Percentiles rank a stretch among this genome's conserved stretches.
These are phyloP conservation scores for Bujurquina vittata DNA, from an alignment of 2,113 vertebrate species.

Conservation along the genomic window DNA sequence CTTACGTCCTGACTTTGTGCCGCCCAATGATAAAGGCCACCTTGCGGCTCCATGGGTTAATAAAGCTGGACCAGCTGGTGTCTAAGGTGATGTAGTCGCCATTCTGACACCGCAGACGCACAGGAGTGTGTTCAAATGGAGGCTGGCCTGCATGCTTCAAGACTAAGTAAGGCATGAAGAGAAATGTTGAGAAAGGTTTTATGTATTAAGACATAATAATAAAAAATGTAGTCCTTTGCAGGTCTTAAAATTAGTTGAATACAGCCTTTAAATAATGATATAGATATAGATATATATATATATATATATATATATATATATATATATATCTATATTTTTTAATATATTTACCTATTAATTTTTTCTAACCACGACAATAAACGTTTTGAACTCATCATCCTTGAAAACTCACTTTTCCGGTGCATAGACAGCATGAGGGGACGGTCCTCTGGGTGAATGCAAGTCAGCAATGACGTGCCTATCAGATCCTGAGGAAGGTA, in stretches of 20 bases:
- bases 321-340: too few species aligned
- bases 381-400: not conserved
- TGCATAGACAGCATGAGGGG: constrained; percentile 87
- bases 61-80: constrained; percentile 93
- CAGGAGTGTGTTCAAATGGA: constrained; percentile 88
- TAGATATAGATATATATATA: too few species aligned
- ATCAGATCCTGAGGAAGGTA: constrained; percentile 92
- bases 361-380: not conserved
- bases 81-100: constrained; percentile 89
- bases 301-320: too few species aligned
- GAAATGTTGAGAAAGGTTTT: not conserved
- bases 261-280: too few species aligned
- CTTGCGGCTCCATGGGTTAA: constrained; percentile 93
- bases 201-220: too few species aligned
- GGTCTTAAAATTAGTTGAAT: too few species aligned
- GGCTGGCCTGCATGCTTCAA: constrained; percentile 86
- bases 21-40: constrained; percentile 89
- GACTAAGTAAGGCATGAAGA: constrained; percentile 72
- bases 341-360: too few species aligned
- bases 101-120: constrained; percentile 89
- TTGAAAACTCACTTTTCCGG: constrained; percentile 80
- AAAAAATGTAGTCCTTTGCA: too few species aligned
- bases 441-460: constrained; percentile 88
- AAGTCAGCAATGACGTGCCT: constrained; percentile 85
- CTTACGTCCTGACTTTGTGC: constrained; percentile 92